phyloP scores from a whole-genome alignment of 1,140 invertebrate species.

The Phortica variegata region DNA sequence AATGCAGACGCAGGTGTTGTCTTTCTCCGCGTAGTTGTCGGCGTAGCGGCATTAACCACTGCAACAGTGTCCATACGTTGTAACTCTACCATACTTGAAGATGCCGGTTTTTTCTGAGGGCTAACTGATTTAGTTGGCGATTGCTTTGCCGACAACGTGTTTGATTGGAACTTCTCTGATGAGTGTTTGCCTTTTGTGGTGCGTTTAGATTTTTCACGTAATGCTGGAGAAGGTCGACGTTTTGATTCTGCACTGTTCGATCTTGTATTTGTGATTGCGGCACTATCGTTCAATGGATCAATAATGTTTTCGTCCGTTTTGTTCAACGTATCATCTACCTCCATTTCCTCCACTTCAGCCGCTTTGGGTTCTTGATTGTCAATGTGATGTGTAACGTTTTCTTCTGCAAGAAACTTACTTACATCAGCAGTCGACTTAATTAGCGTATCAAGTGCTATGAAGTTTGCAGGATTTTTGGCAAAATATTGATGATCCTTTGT shows the following conservation, averaged over 20 bases:
- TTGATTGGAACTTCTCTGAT: conserved; percentile 45
- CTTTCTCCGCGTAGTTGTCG: conserved; percentile 26
- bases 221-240: conserved; percentile 34
- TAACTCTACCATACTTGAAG: conserved; percentile 15
- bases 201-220: conserved; percentile 46
- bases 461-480: conserved; percentile 70
- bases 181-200: conserved; percentile 50
- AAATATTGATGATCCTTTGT: conserved; percentile 72
- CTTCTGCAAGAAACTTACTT: conserved; percentile 33
- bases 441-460: conserved; percentile 67
- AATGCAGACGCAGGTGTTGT: conserved; percentile 25
- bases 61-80: conserved; percentile 20
- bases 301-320: neutral
- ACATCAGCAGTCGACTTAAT: conserved; percentile 58
- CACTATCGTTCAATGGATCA: conserved; percentile 22
- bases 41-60: conserved; percentile 12
- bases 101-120: conserved; percentile 11
- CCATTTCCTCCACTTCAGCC: conserved; percentile 36
- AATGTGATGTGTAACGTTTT: conserved; percentile 6
- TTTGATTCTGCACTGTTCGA: conserved; percentile 10
- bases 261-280: conserved; percentile 4
- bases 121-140: conserved; percentile 15
- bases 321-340: conserved; percentile 33
- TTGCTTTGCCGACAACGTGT: conserved; percentile 10
- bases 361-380: conserved; percentile 12